A percentile compares a stretch with the other conserved stretches of the same genome.
These are phyloP conservation scores for Galeopsomyia nigrocyanea DNA, from an alignment of 2,888 invertebrate genomes.

Conservation along the genomic window DNA sequence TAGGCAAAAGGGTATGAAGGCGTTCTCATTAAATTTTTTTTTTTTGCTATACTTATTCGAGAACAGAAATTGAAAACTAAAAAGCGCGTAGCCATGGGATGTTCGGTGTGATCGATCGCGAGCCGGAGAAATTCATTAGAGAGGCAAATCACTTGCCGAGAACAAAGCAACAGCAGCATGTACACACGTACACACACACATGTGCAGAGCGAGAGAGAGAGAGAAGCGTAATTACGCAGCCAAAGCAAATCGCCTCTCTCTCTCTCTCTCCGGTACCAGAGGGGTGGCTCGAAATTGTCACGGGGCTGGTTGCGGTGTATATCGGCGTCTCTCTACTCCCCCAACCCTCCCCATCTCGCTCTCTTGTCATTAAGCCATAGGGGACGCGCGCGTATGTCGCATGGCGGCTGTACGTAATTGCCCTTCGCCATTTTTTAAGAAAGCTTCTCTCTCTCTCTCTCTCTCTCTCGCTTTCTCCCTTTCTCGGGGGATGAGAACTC, in stretches of 20 bases:
- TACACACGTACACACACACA: too few relatives aligned
- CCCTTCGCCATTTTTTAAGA: conserved; percentile 42
- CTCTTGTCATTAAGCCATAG: conserved; percentile 33
- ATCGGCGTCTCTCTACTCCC: conserved; percentile 12
- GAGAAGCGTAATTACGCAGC: neutral
- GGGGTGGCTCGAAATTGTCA: conserved; percentile 32
- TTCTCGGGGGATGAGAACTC: neutral
- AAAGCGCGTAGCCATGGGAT: too few relatives aligned
- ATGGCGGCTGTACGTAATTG: conserved; percentile 30
- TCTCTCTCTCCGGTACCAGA: neutral
- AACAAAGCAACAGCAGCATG: too few relatives aligned
- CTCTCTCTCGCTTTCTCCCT: conserved; percentile 3
- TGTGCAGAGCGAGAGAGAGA: conserved; percentile 6
- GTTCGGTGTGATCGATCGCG: too few relatives aligned
- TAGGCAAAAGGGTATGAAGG: neutral
- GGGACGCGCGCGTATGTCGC: conserved; percentile 9
- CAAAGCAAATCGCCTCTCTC: too few relatives aligned
- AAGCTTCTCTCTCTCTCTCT: conserved; percentile 9
- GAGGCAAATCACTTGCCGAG: too few relatives aligned
- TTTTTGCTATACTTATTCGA: neutral
- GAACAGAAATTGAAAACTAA: neutral
- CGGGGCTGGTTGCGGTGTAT: conserved; percentile 42
- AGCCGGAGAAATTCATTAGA: too few relatives aligned
- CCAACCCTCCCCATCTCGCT: neutral
- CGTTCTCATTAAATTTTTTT: neutral